Evolutionary conservation across 2,113 vertebrate genomes (phyloP).

Genomic region (Odontophorus gujanensis): DNA sequence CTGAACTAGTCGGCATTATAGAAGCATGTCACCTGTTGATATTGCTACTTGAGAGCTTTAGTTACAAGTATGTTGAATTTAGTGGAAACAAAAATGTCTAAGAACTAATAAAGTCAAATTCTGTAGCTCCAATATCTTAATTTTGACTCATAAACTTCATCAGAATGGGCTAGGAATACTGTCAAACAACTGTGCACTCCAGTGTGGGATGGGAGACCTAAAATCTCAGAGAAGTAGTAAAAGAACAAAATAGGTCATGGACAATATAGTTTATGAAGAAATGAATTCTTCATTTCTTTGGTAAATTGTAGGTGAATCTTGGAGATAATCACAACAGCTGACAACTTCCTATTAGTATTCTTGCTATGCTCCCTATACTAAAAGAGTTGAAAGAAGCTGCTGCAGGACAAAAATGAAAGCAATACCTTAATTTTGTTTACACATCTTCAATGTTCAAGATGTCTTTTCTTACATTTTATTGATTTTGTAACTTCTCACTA

Average conservation of each 20-base stretch:
- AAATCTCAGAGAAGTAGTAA: neutral
- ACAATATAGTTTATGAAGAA: neutral
- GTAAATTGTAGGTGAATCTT: neutral
- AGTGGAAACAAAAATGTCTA: neutral
- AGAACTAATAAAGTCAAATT: neutral
- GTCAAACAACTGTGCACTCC: neutral
- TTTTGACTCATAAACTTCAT: neutral
- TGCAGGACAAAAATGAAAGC: neutral
- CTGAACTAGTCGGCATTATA: neutral
- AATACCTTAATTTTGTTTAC: neutral
- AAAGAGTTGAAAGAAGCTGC: neutral
- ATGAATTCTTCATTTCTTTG: neutral
- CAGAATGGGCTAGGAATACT: neutral
- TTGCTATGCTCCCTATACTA: neutral
- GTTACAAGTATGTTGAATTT: neutral
- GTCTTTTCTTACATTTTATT: neutral
- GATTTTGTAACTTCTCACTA: rapidly evolving
- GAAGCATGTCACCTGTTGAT: neutral
- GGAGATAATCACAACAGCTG: rapidly evolving
- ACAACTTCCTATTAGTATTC: neutral
- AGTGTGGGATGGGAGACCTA: neutral
- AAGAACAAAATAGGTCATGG: neutral
- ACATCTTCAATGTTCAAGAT: neutral
- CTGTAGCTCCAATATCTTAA: neutral
- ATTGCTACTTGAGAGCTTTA: neutral